phyloP scores from a whole-genome alignment of 2,888 invertebrate species.

The Glaucopsyche alexis region DNA sequence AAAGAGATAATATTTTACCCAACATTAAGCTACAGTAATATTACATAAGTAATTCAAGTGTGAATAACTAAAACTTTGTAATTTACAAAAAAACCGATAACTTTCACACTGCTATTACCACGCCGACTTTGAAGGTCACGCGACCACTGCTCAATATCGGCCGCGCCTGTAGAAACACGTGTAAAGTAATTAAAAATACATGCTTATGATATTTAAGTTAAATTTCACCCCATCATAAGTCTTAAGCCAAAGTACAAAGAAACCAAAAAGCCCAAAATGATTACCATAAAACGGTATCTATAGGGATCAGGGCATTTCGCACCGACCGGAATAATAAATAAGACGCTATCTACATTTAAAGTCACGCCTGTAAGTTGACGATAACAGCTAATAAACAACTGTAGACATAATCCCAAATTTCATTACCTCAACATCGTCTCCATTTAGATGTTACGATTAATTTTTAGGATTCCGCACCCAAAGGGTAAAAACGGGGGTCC shows the following conservation, averaged over 20 bases:
- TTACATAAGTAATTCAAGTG: too few relatives aligned
- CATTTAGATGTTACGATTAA: conserved; percentile 21
- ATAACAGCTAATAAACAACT: conserved; percentile 34
- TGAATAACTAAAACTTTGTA: too few relatives aligned
- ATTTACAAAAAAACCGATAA: too few relatives aligned
- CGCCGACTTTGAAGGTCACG: too few relatives aligned
- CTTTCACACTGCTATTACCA: too few relatives aligned
- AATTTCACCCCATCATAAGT: background rate
- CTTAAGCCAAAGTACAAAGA: conserved; percentile 5
- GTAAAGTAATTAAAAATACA: background rate
- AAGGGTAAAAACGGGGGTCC: too few relatives aligned
- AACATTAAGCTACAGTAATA: too few relatives aligned
- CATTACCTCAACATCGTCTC: conserved; percentile 27
- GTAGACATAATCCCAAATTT: conserved; percentile 32
- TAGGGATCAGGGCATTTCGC: conserved; percentile 1
- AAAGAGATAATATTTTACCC: too few relatives aligned
- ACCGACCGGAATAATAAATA: conserved; percentile 24
- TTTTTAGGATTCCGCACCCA: background rate
- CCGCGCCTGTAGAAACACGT: background rate
- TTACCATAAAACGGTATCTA: conserved; percentile 14
- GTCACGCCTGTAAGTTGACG: conserved; percentile 30
- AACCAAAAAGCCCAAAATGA: background rate
- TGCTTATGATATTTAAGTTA: background rate
- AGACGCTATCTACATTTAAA: conserved; percentile 28
- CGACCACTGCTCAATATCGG: too few relatives aligned